Base-by-base conservation (phyloP, 2,888 invertebrate genomes). In the Coleophora flavipennella region DNA sequence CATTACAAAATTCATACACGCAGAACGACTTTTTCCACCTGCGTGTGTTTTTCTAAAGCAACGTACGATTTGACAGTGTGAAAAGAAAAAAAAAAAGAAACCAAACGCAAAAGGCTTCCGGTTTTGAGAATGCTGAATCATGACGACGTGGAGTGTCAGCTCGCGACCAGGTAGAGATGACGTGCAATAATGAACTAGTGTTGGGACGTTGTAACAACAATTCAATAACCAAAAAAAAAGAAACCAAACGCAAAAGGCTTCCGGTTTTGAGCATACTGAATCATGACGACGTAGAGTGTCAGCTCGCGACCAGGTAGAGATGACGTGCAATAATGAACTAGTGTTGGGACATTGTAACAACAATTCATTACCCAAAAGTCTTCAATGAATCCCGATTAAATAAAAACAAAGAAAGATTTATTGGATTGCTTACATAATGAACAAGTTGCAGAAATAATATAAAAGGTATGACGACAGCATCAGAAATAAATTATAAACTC, bases 121-220 rank as follows among this genome's bases (percentile, higher is more conserved):
- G 77, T 74, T n/a, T 72, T 73, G 74, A 78, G 64, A 74, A 73
- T 69, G 81, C 81, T 78, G 81, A 81, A 77, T 81, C 80, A 80
- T 77, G 69, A 69, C 68, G 58, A 64, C 55, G 68, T 67, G 59
- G 69, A 76, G 73, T 66, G 62, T 53, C 50, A 63, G 55, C 59
- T 53, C 59, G 59, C 52, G 55, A 66, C 61, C 67, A 20, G 20
- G n/a, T 67, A 68, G 67, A 71, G 73, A 72, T 75, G 79, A 74
- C 70, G 77, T 72, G 77, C 70, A 67, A 72, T 80, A 81, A 77
- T 73, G 63, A 75, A 64, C 60, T 70, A 68, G 70, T 49, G 66
- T 27, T 44, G 63, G 38, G 38, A 7, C 3, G 38, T 29, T 20
- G 20, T 20, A 3, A 4, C 20, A 6, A 20, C 3, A 20, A 6